Percentiles rank a stretch among this genome's conserved stretches.
Conservation (phyloP, 2,797 vertebrate genomes). For the Ctenopoma kingsleyae region DNA sequence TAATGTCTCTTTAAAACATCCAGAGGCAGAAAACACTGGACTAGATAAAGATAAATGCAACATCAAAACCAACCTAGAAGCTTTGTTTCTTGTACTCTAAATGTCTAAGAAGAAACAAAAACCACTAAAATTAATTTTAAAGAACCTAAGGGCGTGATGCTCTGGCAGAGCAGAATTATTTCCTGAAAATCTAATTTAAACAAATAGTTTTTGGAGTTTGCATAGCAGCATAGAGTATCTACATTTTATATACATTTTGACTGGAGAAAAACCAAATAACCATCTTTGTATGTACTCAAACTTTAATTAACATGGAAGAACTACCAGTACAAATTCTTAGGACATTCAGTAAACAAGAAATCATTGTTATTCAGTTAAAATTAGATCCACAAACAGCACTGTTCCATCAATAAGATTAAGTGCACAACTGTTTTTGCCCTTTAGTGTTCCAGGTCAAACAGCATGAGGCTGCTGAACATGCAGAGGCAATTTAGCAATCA, state of each 20-base stretch:
- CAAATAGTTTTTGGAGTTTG: background rate
- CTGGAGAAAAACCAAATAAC: too few relatives aligned
- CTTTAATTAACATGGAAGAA: background rate
- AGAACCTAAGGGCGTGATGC: background rate
- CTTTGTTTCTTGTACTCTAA: background rate
- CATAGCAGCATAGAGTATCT: background rate
- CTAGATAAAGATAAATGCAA: background rate
- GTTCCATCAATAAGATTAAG: slow-evolving; percentile 1
- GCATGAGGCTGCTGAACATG: background rate
- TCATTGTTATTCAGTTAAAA: background rate
- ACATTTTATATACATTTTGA: too few relatives aligned
- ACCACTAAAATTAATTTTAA: background rate
- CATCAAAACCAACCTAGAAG: background rate
- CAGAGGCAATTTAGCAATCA: background rate
- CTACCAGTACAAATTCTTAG: background rate
- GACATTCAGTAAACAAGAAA: background rate
- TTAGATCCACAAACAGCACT: background rate
- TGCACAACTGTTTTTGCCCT: background rate
- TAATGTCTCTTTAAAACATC: background rate
- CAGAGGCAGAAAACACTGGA: background rate
- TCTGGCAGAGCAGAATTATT: background rate
- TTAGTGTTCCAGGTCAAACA: background rate
- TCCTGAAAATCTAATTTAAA: background rate
- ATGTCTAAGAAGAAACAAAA: background rate
- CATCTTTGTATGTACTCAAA: background rate